These are phyloP conservation scores for Dufourea novaeangliae DNA, from an alignment of 1,140 invertebrate genomes.

Conservation along the genomic window DNA sequence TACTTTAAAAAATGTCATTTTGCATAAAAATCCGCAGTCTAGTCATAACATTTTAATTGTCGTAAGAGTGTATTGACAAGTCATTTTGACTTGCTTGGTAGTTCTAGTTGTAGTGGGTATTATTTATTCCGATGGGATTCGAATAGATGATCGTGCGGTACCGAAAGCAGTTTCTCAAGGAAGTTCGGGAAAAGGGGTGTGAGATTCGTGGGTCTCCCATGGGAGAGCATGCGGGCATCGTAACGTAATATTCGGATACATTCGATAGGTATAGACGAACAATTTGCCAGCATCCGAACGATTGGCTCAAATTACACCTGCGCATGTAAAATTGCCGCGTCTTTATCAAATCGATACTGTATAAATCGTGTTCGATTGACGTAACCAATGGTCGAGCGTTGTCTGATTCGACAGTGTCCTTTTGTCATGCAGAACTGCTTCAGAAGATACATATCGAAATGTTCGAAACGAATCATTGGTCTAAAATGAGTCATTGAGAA, in stretches of 20 bases:
- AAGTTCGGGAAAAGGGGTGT: slow-evolving; percentile 12
- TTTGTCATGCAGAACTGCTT: neutral
- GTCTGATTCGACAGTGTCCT: neutral
- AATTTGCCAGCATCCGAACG: slow-evolving; percentile 73
- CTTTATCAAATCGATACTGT: neutral
- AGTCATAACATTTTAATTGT: too few relatives aligned
- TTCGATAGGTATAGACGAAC: slow-evolving; percentile 66
- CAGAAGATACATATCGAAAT: neutral
- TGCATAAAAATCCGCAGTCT: too few relatives aligned
- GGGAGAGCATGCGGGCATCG: slow-evolving; percentile 69
- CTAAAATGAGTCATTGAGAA: neutral
- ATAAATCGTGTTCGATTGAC: neutral
- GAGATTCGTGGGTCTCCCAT: slow-evolving; percentile 2
- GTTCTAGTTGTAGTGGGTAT: too few relatives aligned
- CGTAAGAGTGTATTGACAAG: too few relatives aligned
- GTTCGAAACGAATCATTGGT: neutral
- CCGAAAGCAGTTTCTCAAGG: neutral
- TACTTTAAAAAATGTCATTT: too few relatives aligned
- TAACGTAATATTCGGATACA: slow-evolving; percentile 70
- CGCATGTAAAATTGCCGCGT: slow-evolving; percentile 34
- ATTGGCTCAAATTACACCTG: slow-evolving; percentile 62
- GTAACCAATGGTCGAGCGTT: neutral
- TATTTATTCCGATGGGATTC: neutral
- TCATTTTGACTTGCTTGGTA: too few relatives aligned
- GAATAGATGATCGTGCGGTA: neutral